These are phyloP conservation scores for Hippocampus comes DNA, from an alignment of 2,113 vertebrate species.

Conservation along the genomic window DNA sequence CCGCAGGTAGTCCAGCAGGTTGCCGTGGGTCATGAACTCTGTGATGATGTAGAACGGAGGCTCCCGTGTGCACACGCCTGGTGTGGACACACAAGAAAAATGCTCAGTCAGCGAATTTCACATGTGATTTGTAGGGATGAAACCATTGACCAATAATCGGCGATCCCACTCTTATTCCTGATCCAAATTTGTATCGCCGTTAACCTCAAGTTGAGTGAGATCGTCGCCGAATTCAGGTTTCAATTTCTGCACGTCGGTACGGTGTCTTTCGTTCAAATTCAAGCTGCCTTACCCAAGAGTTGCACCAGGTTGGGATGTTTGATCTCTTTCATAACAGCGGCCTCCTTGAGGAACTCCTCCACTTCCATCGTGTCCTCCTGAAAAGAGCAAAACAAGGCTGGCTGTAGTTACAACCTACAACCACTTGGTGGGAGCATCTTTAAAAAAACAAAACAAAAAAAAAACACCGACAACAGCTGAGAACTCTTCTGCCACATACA, in stretches of 20 bases:
- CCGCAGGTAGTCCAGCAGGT: slow-evolving; percentile 91
- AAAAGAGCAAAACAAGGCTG: slow-evolving; percentile 2
- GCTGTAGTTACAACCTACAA: slow-evolving; percentile 34
- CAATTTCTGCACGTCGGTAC: not conserved
- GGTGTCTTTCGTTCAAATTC: not conserved
- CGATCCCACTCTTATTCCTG: no score
- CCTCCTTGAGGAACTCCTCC: slow-evolving; percentile 97
- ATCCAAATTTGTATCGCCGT: no score
- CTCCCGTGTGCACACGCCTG: slow-evolving; percentile 95
- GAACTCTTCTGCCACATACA: no score
- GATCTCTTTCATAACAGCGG: slow-evolving; percentile 97
- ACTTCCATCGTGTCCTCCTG: slow-evolving; percentile 99
- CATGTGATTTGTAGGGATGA: not conserved
- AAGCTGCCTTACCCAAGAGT: slow-evolving; percentile 82
- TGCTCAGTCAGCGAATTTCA: not conserved
- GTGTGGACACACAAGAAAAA: not conserved
- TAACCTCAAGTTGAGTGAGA: no score
- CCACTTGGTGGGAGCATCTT: slow-evolving; percentile 52
- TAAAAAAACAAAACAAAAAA: not conserved
- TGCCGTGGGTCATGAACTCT: slow-evolving; percentile 98
- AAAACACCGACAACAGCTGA: not conserved
- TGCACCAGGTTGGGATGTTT: slow-evolving; percentile 98
- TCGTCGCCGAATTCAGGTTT: no score
- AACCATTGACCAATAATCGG: not conserved
- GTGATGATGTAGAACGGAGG: slow-evolving; percentile 99